Evolutionary conservation across 2,888 invertebrate genomes (phyloP).

Genomic region (Nemoura dubitans): DNA sequence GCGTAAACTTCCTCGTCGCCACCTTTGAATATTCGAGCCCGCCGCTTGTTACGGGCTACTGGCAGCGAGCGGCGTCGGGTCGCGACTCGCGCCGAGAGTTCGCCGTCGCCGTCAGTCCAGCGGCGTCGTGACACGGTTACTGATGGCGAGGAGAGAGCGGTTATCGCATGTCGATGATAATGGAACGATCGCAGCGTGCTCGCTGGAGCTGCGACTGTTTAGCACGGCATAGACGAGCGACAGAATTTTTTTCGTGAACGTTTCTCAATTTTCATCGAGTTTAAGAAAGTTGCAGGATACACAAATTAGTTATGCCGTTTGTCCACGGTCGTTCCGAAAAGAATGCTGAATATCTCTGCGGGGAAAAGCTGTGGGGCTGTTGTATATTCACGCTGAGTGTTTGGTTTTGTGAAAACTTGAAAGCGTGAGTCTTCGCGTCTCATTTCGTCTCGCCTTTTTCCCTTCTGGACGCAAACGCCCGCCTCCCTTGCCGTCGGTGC

Average conservation of each 20-base stretch:
- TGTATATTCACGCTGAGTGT: background rate
- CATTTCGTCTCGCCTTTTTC: background rate
- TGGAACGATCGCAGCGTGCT: background rate
- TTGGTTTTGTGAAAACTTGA: background rate
- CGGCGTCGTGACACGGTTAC: background rate
- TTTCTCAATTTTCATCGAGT: background rate
- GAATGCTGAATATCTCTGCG: background rate
- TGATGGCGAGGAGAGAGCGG: background rate
- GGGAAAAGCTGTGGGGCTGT: background rate
- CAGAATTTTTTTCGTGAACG: background rate
- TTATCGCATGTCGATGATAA: background rate
- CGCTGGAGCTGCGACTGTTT: background rate
- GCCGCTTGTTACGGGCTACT: background rate
- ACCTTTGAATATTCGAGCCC: background rate
- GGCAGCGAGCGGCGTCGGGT: too few relatives aligned
- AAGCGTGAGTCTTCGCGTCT: background rate
- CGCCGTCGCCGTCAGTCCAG: too few relatives aligned
- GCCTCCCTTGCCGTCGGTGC: background rate
- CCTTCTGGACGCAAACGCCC: background rate
- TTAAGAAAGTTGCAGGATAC: background rate
- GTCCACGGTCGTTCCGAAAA: background rate
- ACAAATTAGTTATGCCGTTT: background rate
- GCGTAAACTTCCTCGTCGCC: background rate
- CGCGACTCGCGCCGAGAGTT: too few relatives aligned
- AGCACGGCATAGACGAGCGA: background rate